Base-by-base conservation (phyloP, 2,888 invertebrate species). In the Trypoxylon attenuatum region DNA sequence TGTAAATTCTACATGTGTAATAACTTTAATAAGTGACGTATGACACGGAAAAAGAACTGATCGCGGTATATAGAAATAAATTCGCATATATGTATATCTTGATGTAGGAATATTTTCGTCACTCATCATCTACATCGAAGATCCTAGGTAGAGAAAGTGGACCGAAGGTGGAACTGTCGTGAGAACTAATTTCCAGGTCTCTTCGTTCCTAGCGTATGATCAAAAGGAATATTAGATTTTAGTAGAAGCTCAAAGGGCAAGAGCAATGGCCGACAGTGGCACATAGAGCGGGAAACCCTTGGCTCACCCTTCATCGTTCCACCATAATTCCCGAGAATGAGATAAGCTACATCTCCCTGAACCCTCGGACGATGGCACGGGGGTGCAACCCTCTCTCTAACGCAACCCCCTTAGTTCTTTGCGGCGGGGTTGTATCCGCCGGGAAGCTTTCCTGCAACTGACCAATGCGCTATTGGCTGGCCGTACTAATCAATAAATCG, bases 401-500 rank as follows among this genome's bases (percentile, higher is more conserved):
- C 64, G 57, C 74, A 78, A 74, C 74, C 80, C 80, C 77, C 13
- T 65, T 67, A 43, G 58, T 62, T 64, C 58, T 76, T 72, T 43
- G 63, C 71, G 67, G 57, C 68, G 77, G 79, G 79, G 75, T 73
- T 75, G 77, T 73, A 63, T 71, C 71, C n/a, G n/a, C n/a, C 52
- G 76, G 71, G 78, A 73, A 73, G 74, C 66, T 72, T 73, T 73
- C 80, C 71, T 80, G 80, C 79, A 80, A 81, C 82, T 82, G 82
- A 83, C 82, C 82, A 77, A 80, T 82, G 77, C 79, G 78, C 78
- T 75, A 85, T 85, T 86, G 85, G 86, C 76, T 77, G 73, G 69
- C 73, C 69, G 69, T 69, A 71, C 62, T 81, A 84, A 86, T 85
- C 85, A 83, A 85, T 86, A 86, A 85, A 85, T 85, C 82, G 82